phyloP scores from a whole-genome alignment of 2,888 invertebrate species.

The Himalopsyche kuldschensis region DNA sequence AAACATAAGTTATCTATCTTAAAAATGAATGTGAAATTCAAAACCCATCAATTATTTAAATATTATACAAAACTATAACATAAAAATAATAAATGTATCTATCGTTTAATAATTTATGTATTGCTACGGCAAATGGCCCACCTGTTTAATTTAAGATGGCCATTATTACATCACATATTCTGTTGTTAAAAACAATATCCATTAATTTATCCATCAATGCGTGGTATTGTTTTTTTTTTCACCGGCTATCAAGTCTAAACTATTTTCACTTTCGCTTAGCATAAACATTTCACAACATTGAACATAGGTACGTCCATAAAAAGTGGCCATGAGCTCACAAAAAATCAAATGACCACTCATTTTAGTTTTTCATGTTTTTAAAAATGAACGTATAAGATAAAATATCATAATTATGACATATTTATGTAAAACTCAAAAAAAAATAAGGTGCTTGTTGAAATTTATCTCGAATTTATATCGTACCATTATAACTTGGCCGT shows the following conservation, averaged over 20 bases:
- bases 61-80: too few relatives aligned
- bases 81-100: background rate
- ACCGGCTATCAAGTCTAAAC: background rate
- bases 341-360: background rate
- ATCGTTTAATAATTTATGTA: background rate
- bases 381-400: too few relatives aligned
- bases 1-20: too few relatives aligned
- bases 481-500: too few relatives aligned
- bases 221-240: background rate
- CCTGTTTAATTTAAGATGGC: background rate
- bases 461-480: too few relatives aligned
- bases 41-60: too few relatives aligned
- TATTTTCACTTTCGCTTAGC: background rate
- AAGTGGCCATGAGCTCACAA: background rate
- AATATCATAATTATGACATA: too few relatives aligned
- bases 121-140: background rate
- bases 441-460: too few relatives aligned
- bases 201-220: background rate
- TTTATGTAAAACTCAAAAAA: too few relatives aligned
- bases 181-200: background rate
- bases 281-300: background rate
- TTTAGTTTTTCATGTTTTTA: too few relatives aligned
- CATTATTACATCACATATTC: background rate
- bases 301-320: background rate
- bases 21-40: too few relatives aligned